These are phyloP conservation scores for Siphamia tubifer DNA, from an alignment of 2,113 vertebrate species.

Conservation along the genomic window DNA sequence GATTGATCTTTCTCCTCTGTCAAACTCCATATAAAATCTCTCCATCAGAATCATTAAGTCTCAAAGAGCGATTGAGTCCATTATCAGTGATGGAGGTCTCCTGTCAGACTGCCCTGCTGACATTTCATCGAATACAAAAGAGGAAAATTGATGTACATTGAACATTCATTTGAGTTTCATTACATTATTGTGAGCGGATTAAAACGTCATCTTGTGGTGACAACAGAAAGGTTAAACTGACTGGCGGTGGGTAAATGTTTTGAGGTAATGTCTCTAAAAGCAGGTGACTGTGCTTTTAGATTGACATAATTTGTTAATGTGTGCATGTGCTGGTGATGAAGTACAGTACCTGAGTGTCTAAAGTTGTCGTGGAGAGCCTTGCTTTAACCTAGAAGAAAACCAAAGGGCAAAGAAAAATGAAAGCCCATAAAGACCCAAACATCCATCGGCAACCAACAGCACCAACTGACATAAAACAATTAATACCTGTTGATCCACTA, in stretches of 20 bases:
- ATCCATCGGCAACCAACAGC: no score
- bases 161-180: slow-evolving; percentile 5
- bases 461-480: no score
- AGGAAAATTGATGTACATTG: not conserved
- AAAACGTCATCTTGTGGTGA: not conserved
- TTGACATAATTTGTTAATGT: not conserved
- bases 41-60: slow-evolving; percentile 8
- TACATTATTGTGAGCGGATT: not conserved
- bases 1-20: slow-evolving; percentile 2
- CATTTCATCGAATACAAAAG: not conserved
- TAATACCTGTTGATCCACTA: no score
- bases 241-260: not conserved
- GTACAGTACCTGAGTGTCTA: slow-evolving; percentile 59
- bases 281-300: not conserved
- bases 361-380: slow-evolving; percentile 46
- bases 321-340: not conserved
- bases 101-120: not conserved
- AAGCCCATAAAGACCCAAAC: not conserved
- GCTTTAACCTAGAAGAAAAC: slow-evolving; percentile 64
- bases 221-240: not conserved
- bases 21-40: not conserved
- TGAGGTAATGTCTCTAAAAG: not conserved
- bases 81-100: slow-evolving; percentile 24
- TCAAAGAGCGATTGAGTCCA: slow-evolving; percentile 28
- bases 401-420: slow-evolving; percentile 15